Evolutionary conservation across 2,888 invertebrate genomes (phyloP), one percentile per base, ranked within the genome.

Genomic region (Calameuta pallipes): DNA sequence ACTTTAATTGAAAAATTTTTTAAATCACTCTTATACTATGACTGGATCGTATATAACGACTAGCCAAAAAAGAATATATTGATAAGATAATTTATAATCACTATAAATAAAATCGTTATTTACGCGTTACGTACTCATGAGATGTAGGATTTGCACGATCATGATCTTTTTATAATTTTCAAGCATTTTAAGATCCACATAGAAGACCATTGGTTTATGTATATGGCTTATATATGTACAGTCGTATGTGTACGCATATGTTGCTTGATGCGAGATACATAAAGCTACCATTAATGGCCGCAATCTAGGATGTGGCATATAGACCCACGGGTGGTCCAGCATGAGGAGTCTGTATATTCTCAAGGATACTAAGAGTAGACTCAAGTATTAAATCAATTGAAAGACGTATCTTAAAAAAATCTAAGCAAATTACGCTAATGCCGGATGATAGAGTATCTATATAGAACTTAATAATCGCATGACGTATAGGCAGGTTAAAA

Each of bases 201-300:
- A 23, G 6, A 41, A 41, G 41, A 23, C 15, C 33, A 4, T 33
- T 33, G 0, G 33, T 4, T 33, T 33, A 33, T 33, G 33, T 33
- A 33, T 33, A 33, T 33, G 33, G 33, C 33, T 33, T 33, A 35
- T 35, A 9, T 35, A 35, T 11, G 35, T 35, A 11, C 1, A 35
- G 3, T 33, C 35, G 4, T 13, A 37, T 37, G 23, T 56, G 23
- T 23, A 23, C 9, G 23, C 23, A 56, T 56, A 9, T 56, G 56
- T 23, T 56, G 15, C 56, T 23, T 56, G 56, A 23, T 41, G 41
- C 41, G 41, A 56, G 56, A 56, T 56, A 23, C 23, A 56, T 56
- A 56, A 23, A 23, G 23, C 56, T 56, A 9, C 23, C 79, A 82
- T 80, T 87, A 86, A 88, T 88, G 85, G 86, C 83, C 30, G 82